A percentile compares a stretch with the other conserved stretches of the same genome.
These are phyloP conservation scores for Zaprionus inermis DNA, from an alignment of 1,140 invertebrate genomes.

Conservation along the genomic window DNA sequence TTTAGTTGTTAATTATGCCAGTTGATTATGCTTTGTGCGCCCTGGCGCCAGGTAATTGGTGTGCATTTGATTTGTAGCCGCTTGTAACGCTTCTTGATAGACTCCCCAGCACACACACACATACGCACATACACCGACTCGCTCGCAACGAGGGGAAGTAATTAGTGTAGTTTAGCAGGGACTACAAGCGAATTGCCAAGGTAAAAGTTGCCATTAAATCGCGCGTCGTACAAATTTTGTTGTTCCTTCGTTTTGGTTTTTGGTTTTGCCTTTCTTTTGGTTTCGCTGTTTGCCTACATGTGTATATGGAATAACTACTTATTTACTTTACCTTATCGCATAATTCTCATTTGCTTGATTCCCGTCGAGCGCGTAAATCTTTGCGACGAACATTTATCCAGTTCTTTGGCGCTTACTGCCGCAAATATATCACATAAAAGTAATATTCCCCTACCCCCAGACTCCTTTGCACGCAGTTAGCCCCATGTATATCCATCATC, in stretches of 20 bases:
- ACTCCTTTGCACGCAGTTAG: conserved; percentile 31
- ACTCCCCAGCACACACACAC: conserved; percentile 31
- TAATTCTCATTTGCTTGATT: conserved; percentile 2
- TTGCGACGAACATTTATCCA: conserved; percentile 29
- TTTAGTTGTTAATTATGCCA: conserved; percentile 82
- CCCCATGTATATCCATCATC: conserved; percentile 40
- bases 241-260: conserved; percentile 3
- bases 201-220: conserved; percentile 60
- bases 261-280: not conserved
- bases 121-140: conserved; percentile 9
- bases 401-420: conserved; percentile 17
- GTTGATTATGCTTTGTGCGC: conserved; percentile 79
- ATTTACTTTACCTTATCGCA: conserved; percentile 4
- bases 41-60: conserved; percentile 80
- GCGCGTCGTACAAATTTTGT: not conserved
- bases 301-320: conserved; percentile 8
- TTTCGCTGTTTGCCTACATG: not conserved
- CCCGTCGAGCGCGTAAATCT: conserved; percentile 16
- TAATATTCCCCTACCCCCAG: conserved; percentile 14
- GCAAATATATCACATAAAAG: conserved; percentile 38
- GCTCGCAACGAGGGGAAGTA: conserved; percentile 61
- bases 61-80: conserved; percentile 80
- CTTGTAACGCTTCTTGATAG: conserved; percentile 70
- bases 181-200: conserved; percentile 57
- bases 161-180: conserved; percentile 76